phyloP scores from a whole-genome alignment of 1,140 invertebrate species.

The Drosophila murphyi region DNA sequence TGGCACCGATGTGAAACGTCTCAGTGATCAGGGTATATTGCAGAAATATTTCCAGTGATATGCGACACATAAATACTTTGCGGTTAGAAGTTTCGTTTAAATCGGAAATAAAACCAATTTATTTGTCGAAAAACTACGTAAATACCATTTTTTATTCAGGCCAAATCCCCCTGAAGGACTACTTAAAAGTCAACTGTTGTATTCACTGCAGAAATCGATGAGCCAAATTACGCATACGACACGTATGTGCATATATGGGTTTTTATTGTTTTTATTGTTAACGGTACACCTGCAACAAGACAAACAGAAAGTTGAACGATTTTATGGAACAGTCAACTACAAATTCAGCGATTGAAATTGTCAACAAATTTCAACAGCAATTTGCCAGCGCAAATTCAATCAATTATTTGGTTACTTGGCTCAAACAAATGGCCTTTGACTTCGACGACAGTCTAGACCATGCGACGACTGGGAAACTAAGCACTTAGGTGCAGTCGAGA shows the following conservation, averaged over 20 bases:
- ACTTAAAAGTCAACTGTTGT: slow-evolving; percentile 12
- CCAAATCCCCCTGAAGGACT: not conserved
- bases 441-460: slow-evolving; percentile 35
- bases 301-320: slow-evolving; percentile 26
- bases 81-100: slow-evolving; percentile 14
- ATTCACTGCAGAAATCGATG: slow-evolving; percentile 47
- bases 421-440: slow-evolving; percentile 21
- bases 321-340: slow-evolving; percentile 53
- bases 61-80: no score
- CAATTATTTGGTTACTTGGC: slow-evolving; percentile 45
- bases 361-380: slow-evolving; percentile 68
- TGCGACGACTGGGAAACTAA: not conserved
- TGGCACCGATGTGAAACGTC: slow-evolving; percentile 92
- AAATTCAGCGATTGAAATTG: slow-evolving; percentile 51
- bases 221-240: slow-evolving; percentile 80
- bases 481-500: slow-evolving; percentile 28
- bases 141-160: not conserved
- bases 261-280: slow-evolving; percentile 25
- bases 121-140: not conserved
- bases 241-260: slow-evolving; percentile 56
- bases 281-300: slow-evolving; percentile 35
- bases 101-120: slow-evolving; percentile 11
- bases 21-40: slow-evolving; percentile 89
- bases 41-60: slow-evolving; percentile 70
- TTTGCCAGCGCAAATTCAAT: slow-evolving; percentile 59